phyloP scores from a whole-genome alignment of 2,797 vertebrate genomes.

The Helicolenus hilgendorfi region DNA sequence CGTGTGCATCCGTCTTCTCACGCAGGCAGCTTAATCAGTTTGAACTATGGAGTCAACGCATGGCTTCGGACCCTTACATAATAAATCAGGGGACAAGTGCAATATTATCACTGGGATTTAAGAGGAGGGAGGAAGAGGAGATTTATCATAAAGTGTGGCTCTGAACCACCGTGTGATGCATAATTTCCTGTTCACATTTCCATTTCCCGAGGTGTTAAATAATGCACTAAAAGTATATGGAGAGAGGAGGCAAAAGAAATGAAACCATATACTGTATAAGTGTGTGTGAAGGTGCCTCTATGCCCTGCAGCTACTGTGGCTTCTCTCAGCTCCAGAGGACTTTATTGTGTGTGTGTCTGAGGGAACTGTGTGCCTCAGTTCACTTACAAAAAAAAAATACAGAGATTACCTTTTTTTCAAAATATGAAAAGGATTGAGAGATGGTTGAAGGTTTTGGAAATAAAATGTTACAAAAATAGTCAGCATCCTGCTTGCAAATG shows the following conservation, averaged over 20 bases:
- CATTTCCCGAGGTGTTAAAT: slow-evolving; percentile 67
- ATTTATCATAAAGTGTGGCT: slow-evolving; percentile 43
- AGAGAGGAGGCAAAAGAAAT: slow-evolving; percentile 37
- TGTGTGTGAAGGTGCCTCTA: background rate
- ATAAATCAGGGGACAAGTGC: slow-evolving; percentile 60
- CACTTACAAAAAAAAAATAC: background rate
- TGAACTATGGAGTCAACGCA: slow-evolving; percentile 47
- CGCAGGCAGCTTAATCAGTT: slow-evolving; percentile 47
- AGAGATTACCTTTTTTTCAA: background rate
- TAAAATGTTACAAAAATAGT: background rate
- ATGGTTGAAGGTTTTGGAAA: background rate
- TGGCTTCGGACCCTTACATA: slow-evolving; percentile 15
- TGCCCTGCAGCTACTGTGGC: background rate
- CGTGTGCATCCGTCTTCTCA: slow-evolving; percentile 2
- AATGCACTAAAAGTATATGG: slow-evolving; percentile 65
- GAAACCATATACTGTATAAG: slow-evolving; percentile 11
- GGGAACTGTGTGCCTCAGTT: background rate
- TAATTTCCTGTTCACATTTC: slow-evolving; percentile 64
- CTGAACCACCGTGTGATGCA: slow-evolving; percentile 36
- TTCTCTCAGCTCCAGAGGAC: background rate
- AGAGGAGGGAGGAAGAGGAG: slow-evolving; percentile 21
- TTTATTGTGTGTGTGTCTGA: background rate
- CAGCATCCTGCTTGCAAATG: background rate
- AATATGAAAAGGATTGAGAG: background rate
- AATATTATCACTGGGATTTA: slow-evolving; percentile 59